Evolutionary conservation across 2,113 vertebrate genomes (phyloP), one percentile per base, ranked within the genome.

Genomic region (Choloepus hoffmanni): DNA sequence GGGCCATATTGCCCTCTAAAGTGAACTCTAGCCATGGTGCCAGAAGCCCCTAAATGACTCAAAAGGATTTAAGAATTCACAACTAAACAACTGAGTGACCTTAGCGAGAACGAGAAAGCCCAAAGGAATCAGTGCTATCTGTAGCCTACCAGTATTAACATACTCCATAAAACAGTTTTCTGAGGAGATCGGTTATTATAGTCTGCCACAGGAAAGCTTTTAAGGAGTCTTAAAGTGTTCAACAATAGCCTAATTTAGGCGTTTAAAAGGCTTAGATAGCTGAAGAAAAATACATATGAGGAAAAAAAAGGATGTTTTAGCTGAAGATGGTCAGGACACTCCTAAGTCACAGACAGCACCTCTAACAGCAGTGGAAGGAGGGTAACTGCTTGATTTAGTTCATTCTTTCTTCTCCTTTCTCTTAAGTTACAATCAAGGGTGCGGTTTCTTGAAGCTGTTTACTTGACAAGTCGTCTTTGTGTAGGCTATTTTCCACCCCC

Each of bases 121-220:
- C 87, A 33, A 92, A 85, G 89, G 85, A 81, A 87, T 85, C 11
- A 73, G 40, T 90, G 16, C 7, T 94, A 81, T 23, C 84, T 84
- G 21, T 30, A 84, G 36, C 67, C 24, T 1, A 65, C 23, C 15
- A 84, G 24, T 81, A 85, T 73, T 73, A 60, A 87, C 21, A 86
- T 3, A 89, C 5, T 63, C 65, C 18, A 74, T 74, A 78, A 91
- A n/a, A 7, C 36, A 83, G 19, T 89, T 91, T 85, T 93, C 73
- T 79, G 30, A 60, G 67, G 43, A 94, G 58, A 63, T 48, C 18
- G 58, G 62, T 94, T 76, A 87, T 81, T 86, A 96, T 40, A 90
- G 58, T 89, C 11, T 90, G 33, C 65, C 53, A 84, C 40, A 67
- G 77, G 89, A 96, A 96, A 96, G 33, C 45, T 92, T 97, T 95